Base-by-base conservation (phyloP, 2,888 invertebrate species). In the Neocrepidodera transversa region DNA sequence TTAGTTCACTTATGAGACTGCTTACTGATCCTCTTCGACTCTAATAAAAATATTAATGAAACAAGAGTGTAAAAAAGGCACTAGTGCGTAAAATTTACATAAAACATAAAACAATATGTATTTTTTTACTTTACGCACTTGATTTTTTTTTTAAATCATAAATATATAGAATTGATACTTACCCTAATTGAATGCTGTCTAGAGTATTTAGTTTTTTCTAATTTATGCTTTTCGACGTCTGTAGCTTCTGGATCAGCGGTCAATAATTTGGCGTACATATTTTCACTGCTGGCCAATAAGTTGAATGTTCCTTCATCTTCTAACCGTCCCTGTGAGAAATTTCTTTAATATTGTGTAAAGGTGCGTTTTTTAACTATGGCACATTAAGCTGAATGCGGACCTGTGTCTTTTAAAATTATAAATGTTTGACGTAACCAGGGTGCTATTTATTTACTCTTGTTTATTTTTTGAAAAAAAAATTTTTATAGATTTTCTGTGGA, bases 181-280 rank as follows among this genome's bases (percentile, higher is more conserved):
- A 43, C 63, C 32, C 49, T 45, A 26, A 11, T 11, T 4, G 45
- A 45, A 26, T 4, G 11, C 11, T 48, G 32, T n/a, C 18, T 48
- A 7, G n/a, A 1, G 32, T n/a, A 26, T 48, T 17, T 35, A 7
- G 48, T 17, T 32, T 18, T 47, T 1, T 26, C 30, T 6, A 18
- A 2, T 42, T 42, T 45, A 8, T 40, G 23, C 50, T 69, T 67
- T 13, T 32, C 30, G 36, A 62, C 59, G 30, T 79, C 80, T 67
- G 80, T 71, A 63, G 78, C 47, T 30, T 69, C 50, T 1, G 73
- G 71, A 64, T 79, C 78, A 49, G 75, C 70, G 1, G 69, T 74
- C 64, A 84, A 67, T 60, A 85, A 65, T 75, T 81, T 77, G 0
- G 82, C 81, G 66, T 84, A 83, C 55, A 82, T 73, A 75, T 80